Evolutionary conservation across 2,888 invertebrate species (phyloP), one percentile per base, ranked within the genome.

Genomic region (Drosophila meridiana): DNA sequence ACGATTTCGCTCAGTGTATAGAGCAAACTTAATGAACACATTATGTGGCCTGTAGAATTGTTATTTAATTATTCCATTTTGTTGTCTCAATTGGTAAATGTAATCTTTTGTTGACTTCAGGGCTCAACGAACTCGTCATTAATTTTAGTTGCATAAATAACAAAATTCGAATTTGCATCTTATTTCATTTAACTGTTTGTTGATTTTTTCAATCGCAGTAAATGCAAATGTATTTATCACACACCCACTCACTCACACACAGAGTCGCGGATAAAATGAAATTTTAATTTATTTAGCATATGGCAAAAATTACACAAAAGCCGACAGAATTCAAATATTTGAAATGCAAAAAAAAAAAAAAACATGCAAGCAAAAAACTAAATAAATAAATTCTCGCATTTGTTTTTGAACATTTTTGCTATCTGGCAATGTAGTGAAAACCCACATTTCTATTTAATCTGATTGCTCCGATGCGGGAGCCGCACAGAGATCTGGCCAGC

Each of bases 251-350:
- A 9, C 56, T 36, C 53, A 32, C 55, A 26, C 42, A 32, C 55
- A 26, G 36, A 11, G 34, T 1, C 59, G 67, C 43, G 50, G 20
- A 68, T 64, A 66, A 79, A 81, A 85, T 76, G 69, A 65, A 74
- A 87, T 77, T 86, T 76, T 80, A 80, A 86, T 88, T 80, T 77
- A 86, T 88, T 82, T 88, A 76, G 69, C 83, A 88, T 80, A 82
- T 88, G 82, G 76, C 60, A 74, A 73, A 76, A 76, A 75, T 80
- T 73, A 63, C 73, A 68, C 69, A 83, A 74, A 77, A 76, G 68
- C 76, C 68, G 59, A 65, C 73, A 66, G 11, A 77, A 76, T 59
- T 14, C 62, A 66, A 77, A 73, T 60, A 50, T 66, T 58, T 58
- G 60, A 70, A 69, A 62, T 60, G 58, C n/a, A 50, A 64, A 78